Conservation (phyloP, 2,888 invertebrate species). For the Ernsta delagoae region DNA sequence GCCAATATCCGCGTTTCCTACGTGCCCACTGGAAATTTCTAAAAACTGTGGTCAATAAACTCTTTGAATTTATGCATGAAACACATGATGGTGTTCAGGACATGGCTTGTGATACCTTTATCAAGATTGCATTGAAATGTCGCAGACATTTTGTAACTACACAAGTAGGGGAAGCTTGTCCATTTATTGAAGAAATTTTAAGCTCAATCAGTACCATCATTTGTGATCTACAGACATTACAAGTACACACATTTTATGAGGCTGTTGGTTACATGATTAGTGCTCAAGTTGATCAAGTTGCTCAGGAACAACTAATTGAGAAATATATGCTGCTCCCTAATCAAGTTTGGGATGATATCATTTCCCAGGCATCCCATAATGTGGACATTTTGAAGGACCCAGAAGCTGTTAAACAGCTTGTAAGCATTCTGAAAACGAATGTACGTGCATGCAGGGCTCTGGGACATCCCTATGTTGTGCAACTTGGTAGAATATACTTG, state of each 20-base stretch:
- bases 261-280: conserved; percentile 99
- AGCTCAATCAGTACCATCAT: conserved; percentile 98
- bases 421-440: conserved; percentile 99
- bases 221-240: conserved; percentile 99
- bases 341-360: conserved; percentile 99
- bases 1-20: conserved; percentile 99
- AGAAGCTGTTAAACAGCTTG: conserved; percentile 98
- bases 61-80: conserved; percentile 99
- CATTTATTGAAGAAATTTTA: conserved; percentile 99
- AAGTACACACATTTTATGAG: conserved; percentile 99
- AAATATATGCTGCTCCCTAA: conserved; percentile 99
- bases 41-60: conserved; percentile 99
- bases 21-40: conserved; percentile 99
- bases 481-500: conserved; percentile 98
- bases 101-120: conserved; percentile 99
- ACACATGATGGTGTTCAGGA: conserved; percentile 99
- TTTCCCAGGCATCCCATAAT: conserved; percentile 98
- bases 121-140: conserved; percentile 99
- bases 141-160: conserved; percentile 98
- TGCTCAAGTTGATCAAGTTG: conserved; percentile 95
- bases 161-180: conserved; percentile 97
- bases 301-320: conserved; percentile 97
- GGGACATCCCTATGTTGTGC: conserved; percentile 97
- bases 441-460: conserved; percentile 99
- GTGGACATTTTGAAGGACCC: conserved; percentile 98